Evolutionary conservation across 2,113 vertebrate species (phyloP).

Genomic region (Cyanoderma ruficeps): DNA sequence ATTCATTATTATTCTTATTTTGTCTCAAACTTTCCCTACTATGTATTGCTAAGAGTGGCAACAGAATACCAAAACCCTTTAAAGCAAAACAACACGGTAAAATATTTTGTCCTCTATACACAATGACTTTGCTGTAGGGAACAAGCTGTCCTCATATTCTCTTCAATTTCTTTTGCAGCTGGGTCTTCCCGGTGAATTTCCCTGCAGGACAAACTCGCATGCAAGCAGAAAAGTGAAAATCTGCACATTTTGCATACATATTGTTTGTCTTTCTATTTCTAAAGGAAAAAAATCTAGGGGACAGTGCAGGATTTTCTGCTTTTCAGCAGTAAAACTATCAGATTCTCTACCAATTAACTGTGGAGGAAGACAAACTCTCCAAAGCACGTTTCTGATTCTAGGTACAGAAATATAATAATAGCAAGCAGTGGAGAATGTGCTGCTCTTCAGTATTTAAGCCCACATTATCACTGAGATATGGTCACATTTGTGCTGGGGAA

Average conservation of each 20-base stretch:
- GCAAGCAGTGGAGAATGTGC: background rate
- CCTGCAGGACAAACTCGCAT: background rate
- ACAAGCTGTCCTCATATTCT: background rate
- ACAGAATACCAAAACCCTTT: background rate
- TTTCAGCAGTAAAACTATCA: background rate
- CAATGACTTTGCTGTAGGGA: background rate
- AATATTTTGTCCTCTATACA: background rate
- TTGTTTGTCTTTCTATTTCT: background rate
- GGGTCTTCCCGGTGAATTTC: background rate
- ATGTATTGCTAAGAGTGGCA: background rate
- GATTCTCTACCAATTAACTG: background rate
- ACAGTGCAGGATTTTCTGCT: background rate
- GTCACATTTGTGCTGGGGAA: background rate
- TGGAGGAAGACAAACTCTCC: background rate
- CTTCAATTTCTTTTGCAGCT: background rate
- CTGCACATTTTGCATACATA: rapidly evolving
- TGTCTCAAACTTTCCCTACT: background rate
- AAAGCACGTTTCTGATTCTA: background rate
- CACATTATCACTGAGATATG: background rate
- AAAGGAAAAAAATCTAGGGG: background rate
- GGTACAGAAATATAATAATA: background rate
- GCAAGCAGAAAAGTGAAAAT: background rate
- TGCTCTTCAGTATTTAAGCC: background rate
- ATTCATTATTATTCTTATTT: background rate
- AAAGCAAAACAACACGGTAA: background rate